Conservation (phyloP, 2,888 invertebrate genomes). For the Drosophila merina region DNA sequence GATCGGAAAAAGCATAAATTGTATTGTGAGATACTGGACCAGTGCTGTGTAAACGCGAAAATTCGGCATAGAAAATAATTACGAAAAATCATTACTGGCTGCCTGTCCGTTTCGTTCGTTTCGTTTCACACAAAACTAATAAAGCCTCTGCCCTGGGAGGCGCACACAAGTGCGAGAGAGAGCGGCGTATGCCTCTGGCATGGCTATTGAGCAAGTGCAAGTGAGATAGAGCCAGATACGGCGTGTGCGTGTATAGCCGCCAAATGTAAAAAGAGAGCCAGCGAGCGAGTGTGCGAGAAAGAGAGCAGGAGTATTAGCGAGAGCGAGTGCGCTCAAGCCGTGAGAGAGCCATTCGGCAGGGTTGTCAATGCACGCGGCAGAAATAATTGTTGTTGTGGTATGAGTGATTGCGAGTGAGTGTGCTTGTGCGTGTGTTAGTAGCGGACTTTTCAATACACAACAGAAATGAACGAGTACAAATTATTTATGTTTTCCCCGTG, state of each 20-base stretch:
- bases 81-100: constrained; percentile 65
- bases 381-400: constrained; percentile 53
- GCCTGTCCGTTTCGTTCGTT: constrained; percentile 66
- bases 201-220: constrained; percentile 49
- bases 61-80: constrained; percentile 72
- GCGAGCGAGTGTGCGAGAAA: constrained; percentile 13
- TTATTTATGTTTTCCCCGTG: constrained; percentile 53
- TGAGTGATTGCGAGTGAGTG: constrained; percentile 13
- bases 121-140: constrained; percentile 71
- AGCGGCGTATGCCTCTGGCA: constrained; percentile 40
- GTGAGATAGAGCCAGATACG: constrained; percentile 64
- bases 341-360: constrained; percentile 39
- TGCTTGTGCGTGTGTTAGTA: constrained; percentile 51
- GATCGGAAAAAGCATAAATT: constrained; percentile 7
- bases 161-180: constrained; percentile 66
- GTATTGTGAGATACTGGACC: constrained; percentile 30
- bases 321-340: constrained; percentile 36
- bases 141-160: constrained; percentile 54
- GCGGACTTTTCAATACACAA: constrained; percentile 71
- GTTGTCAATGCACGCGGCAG: constrained; percentile 70
- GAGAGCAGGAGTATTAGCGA: constrained; percentile 34
- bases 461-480: constrained; percentile 56
- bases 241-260: constrained; percentile 56
- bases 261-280: constrained; percentile 56
- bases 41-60: constrained; percentile 72